Evolutionary conservation across 2,113 vertebrate species (phyloP).

Genomic region (Atlantisia rogersi): DNA sequence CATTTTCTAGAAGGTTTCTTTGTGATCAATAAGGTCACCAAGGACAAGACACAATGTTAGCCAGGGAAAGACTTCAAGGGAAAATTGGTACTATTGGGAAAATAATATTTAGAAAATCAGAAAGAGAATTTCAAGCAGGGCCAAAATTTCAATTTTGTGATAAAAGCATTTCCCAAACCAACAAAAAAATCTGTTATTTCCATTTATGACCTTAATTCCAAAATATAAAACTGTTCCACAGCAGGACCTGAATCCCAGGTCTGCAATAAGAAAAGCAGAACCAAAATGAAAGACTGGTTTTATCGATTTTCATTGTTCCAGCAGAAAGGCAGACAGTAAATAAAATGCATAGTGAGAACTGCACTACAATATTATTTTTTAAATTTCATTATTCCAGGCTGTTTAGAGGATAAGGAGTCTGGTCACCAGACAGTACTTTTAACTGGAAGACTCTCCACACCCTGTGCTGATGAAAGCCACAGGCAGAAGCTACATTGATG

Average conservation of each 20-base stretch:
- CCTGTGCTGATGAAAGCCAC: not conserved
- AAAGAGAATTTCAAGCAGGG: not conserved
- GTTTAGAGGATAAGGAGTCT: not conserved
- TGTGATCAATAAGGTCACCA: not conserved
- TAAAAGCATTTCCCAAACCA: not conserved
- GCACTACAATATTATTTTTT: not conserved
- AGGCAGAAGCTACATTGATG: not conserved
- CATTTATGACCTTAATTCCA: not conserved
- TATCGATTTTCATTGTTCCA: constrained; percentile 9
- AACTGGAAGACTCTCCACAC: not conserved
- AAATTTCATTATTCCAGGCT: not conserved
- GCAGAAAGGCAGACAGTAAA: constrained; percentile 9
- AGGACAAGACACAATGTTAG: not conserved
- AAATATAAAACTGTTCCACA: not conserved
- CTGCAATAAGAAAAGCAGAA: not conserved
- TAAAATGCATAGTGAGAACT: not conserved
- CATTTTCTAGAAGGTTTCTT: not conserved
- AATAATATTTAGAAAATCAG: not conserved
- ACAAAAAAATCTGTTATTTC: not conserved
- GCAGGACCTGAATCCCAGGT: not conserved
- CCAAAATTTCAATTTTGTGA: not conserved
- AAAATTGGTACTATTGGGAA: not conserved
- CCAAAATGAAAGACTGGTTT: not conserved
- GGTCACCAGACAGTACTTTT: not conserved
- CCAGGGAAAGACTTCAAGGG: not conserved